Evolutionary conservation across 2,113 vertebrate species (phyloP).

Genomic region (Reinhardtius hippoglossoides): DNA sequence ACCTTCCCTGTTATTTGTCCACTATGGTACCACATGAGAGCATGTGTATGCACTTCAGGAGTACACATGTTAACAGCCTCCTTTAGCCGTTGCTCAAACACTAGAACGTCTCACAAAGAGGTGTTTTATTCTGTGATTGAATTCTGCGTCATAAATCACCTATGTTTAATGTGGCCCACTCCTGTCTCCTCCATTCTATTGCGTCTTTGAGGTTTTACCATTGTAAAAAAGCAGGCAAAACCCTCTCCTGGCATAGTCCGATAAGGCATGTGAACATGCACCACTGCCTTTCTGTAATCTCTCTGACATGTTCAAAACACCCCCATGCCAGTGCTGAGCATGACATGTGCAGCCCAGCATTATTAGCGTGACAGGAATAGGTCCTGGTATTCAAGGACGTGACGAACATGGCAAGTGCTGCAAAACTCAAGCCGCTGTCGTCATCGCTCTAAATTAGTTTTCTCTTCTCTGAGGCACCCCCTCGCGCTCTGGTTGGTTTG

Average conservation of each 20-base stretch:
- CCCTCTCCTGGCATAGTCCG: constrained; percentile 70
- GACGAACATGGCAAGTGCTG: constrained; percentile 62
- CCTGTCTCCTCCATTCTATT: constrained; percentile 14
- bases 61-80: neutral
- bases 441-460: constrained; percentile 58
- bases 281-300: constrained; percentile 80
- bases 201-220: constrained; percentile 55
- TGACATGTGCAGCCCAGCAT: constrained; percentile 63
- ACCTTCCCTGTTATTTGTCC: constrained; percentile 9
- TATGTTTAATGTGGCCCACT: constrained; percentile 12
- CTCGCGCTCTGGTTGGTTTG: constrained; percentile 17
- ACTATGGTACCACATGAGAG: neutral
- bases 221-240: constrained; percentile 65
- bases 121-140: constrained; percentile 23
- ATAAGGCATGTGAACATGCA: constrained; percentile 80
- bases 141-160: constrained; percentile 35
- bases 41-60: constrained; percentile 5
- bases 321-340: constrained; percentile 63
- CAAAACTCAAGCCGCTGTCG: constrained; percentile 23
- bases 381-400: constrained; percentile 67
- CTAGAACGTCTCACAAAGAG: neutral
- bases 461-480: constrained; percentile 10
- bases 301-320: constrained; percentile 73
- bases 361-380: constrained; percentile 74
- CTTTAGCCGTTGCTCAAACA: neutral